Evolutionary conservation across 2,797 vertebrate species (phyloP).

Genomic region (Mareca penelope): DNA sequence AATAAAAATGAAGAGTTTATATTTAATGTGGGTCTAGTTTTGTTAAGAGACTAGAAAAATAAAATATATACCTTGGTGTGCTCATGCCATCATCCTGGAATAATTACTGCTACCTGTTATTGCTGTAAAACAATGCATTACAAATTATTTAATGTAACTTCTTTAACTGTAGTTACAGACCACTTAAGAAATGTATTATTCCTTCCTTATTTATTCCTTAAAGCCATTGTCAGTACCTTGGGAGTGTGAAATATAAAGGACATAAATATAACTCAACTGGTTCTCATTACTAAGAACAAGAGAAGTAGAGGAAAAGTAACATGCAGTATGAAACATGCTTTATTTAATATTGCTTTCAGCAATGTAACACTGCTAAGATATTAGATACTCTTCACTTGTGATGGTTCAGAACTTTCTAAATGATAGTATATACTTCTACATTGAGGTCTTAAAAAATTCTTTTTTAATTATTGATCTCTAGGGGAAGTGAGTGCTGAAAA

Average conservation of each 20-base stretch:
- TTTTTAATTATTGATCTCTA: slow-evolving; percentile 65
- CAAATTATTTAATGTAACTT: not conserved
- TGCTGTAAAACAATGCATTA: not conserved
- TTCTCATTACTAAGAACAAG: slow-evolving; percentile 18
- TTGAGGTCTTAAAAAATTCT: not conserved
- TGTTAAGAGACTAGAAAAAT: not conserved
- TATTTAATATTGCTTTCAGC: slow-evolving; percentile 35
- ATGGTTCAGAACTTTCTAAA: slow-evolving; percentile 10
- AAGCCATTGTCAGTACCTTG: slow-evolving; percentile 2
- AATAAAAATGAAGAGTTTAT: not conserved
- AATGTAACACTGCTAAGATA: not conserved
- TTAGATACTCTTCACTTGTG: slow-evolving; percentile 23
- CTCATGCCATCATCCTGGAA: not conserved
- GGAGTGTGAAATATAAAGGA: slow-evolving; percentile 8
- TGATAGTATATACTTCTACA: not conserved
- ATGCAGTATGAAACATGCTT: not conserved
- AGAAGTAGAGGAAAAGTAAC: slow-evolving; percentile 8
- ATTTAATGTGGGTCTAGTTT: not conserved
- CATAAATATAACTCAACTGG: slow-evolving; percentile 46
- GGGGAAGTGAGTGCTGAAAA: slow-evolving; percentile 39
- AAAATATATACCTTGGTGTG: not conserved
- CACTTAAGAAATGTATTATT: not conserved
- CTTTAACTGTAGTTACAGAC: slow-evolving; percentile 7
- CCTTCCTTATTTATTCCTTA: slow-evolving; percentile 19
- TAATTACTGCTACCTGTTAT: not conserved